phyloP scores from a whole-genome alignment of 2,113 vertebrate species.

The Petaurus breviceps region DNA sequence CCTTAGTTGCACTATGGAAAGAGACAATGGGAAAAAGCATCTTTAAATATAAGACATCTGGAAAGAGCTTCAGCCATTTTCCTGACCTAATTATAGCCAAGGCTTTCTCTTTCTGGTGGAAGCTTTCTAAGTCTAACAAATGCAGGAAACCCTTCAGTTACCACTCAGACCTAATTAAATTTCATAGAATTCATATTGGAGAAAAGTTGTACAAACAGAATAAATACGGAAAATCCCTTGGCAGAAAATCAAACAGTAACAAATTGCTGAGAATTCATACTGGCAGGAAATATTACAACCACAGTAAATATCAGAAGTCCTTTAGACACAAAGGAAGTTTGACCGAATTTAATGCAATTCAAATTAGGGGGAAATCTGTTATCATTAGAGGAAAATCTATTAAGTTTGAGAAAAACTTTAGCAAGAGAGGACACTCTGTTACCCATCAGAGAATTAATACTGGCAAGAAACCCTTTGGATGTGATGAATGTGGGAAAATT shows the following conservation, averaged over 20 bases:
- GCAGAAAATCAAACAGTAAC: neutral
- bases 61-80: neutral
- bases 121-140: no score
- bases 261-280: neutral
- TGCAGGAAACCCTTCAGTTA: neutral
- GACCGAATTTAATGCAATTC: no score
- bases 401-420: neutral
- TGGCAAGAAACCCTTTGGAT: neutral
- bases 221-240: neutral
- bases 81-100: neutral
- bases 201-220: neutral
- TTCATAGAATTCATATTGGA: neutral
- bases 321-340: no score
- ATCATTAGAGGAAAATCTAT: no score
- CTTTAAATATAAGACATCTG: neutral
- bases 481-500: neutral
- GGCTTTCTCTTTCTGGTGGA: neutral
- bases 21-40: slow-evolving; percentile 46
- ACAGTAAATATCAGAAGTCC: no score
- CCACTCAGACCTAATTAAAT: neutral
- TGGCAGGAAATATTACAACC: no score
- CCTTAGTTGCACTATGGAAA: slow-evolving; percentile 32
- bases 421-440: neutral
- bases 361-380: no score
- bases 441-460: neutral